Conservation (phyloP, 2,888 invertebrate species). For the Rhamphomyia laevipes region DNA sequence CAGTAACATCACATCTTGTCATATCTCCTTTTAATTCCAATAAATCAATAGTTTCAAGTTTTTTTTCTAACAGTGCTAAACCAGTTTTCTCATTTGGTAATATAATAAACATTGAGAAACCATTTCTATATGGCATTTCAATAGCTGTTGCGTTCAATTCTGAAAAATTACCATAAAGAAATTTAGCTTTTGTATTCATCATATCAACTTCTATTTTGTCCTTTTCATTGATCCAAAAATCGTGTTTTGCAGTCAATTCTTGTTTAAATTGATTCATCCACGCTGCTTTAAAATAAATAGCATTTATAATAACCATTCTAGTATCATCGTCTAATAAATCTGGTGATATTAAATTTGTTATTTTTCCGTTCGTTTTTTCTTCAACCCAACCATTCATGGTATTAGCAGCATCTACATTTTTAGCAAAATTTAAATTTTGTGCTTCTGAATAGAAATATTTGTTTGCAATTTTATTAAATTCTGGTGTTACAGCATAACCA, state of each 20-base stretch:
- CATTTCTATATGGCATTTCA: constrained; percentile 58
- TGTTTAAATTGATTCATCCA: constrained; percentile 59
- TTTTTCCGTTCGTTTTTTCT: constrained; percentile 67
- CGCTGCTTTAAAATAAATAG: constrained; percentile 72
- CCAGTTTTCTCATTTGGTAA: constrained; percentile 60
- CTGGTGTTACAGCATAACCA: constrained; percentile 42
- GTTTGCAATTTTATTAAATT: constrained; percentile 46
- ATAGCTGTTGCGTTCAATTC: constrained; percentile 33
- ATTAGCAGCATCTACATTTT: constrained; percentile 39
- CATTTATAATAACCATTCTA: constrained; percentile 64
- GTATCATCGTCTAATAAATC: constrained; percentile 44
- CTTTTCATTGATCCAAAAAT: constrained; percentile 50
- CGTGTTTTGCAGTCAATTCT: constrained; percentile 42
- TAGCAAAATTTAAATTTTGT: constrained; percentile 49
- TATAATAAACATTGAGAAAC: constrained; percentile 61
- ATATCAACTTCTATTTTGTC: constrained; percentile 47
- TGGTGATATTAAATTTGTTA: constrained; percentile 57
- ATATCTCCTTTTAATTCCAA: constrained; percentile 43
- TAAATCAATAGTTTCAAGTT: constrained; percentile 46
- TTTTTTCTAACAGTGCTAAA: constrained; percentile 48
- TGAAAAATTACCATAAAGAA: constrained; percentile 21
- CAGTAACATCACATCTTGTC: constrained; percentile 30
- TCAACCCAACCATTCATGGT: constrained; percentile 75
- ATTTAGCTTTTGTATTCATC: constrained; percentile 45
- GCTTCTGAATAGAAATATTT: constrained; percentile 53